Conservation (phyloP, 2,797 vertebrate species). For the Distichodus sexfasciatus region DNA sequence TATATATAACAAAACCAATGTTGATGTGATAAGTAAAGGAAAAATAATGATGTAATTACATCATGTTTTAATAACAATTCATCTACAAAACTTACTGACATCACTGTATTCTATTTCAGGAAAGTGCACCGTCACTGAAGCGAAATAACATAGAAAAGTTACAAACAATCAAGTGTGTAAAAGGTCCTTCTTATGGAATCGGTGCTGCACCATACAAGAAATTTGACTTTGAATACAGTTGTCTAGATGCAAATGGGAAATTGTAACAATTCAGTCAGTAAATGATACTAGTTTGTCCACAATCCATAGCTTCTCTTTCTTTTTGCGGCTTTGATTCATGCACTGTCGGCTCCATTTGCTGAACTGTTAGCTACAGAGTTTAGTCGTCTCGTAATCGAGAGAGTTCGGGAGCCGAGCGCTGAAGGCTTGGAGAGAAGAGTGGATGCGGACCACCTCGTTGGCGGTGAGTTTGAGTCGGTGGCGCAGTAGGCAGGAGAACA, state of each 20-base stretch:
- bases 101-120: conserved; percentile 80
- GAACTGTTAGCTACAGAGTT: conserved; percentile 94
- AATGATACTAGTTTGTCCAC: conserved; percentile 50
- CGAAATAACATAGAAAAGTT: conserved; percentile 79
- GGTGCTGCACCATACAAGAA: conserved; percentile 67
- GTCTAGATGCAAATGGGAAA: conserved; percentile 39
- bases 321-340: conserved; percentile 29
- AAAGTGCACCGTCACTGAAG: conserved; percentile 79
- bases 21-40: conserved; percentile 64
- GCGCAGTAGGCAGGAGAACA: conserved; percentile 93
- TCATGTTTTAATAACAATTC: conserved; percentile 95
- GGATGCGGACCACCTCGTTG: conserved; percentile 92
- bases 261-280: conserved; percentile 8
- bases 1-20: too few species aligned
- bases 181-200: conserved; percentile 58
- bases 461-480: conserved; percentile 93
- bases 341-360: conserved; percentile 33
- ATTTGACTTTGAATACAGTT: conserved; percentile 69
- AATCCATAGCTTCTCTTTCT: conserved; percentile 8
- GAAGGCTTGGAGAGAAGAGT: conserved; percentile 90
- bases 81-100: conserved; percentile 97
- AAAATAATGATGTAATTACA: conserved; percentile 73
- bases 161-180: conserved; percentile 76
- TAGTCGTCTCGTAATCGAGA: conserved; percentile 93
- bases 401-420: conserved; percentile 90